Evolutionary conservation across 2,113 vertebrate genomes (phyloP).

Genomic region (Cariama cristata): DNA sequence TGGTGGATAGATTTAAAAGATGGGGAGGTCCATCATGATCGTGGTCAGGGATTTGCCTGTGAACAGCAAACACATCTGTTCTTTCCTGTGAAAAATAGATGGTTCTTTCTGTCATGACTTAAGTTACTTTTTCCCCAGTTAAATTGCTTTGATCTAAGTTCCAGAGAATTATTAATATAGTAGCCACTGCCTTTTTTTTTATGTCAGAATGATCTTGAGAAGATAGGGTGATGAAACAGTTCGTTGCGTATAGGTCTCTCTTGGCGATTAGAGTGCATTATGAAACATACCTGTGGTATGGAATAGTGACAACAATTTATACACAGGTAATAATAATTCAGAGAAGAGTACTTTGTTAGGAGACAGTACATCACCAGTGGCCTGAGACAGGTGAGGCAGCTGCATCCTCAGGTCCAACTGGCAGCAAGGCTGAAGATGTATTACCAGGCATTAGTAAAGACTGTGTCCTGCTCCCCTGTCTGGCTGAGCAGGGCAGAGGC

Average conservation of each 20-base stretch:
- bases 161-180: background rate
- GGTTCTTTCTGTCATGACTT: background rate
- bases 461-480: rapidly evolving
- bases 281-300: background rate
- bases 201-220: background rate
- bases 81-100: background rate
- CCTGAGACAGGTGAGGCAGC: background rate
- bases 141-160: background rate
- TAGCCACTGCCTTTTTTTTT: background rate
- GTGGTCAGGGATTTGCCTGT: background rate
- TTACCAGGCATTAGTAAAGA: background rate
- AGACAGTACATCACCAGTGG: background rate
- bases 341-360: background rate
- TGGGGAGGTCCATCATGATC: background rate
- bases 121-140: background rate
- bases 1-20: background rate
- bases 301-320: background rate
- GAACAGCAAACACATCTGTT: background rate
- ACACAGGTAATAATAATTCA: background rate
- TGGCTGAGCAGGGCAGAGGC: background rate
- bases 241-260: background rate
- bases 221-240: background rate
- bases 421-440: rapidly evolving
- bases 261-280: background rate
- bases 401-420: background rate